phyloP scores from a whole-genome alignment of 2,113 vertebrate species.

The Cinclus mexicanus region DNA sequence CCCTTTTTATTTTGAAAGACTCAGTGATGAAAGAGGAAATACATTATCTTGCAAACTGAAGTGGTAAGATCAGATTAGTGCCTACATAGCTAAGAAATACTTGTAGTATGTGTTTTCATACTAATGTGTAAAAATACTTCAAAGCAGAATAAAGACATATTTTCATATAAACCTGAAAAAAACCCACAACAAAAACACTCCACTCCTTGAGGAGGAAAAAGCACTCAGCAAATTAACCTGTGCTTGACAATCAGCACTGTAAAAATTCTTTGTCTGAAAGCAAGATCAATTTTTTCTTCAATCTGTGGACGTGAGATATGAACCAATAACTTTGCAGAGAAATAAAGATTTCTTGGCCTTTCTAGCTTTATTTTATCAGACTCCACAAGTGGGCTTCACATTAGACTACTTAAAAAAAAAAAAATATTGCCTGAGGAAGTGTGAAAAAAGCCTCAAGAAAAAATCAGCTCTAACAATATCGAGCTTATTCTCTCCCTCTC shows the following conservation, averaged over 20 bases:
- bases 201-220: background rate
- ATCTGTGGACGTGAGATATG: constrained; percentile 30
- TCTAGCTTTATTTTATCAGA: constrained; percentile 61
- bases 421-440: constrained; percentile 54
- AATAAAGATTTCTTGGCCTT: constrained; percentile 70
- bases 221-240: background rate
- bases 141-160: background rate
- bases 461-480: background rate
- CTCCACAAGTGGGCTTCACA: constrained; percentile 40
- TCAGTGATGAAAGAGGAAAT: background rate
- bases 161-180: background rate
- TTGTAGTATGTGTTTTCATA: background rate
- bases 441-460: constrained; percentile 47
- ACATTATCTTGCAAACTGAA: background rate
- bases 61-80: background rate
- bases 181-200: background rate
- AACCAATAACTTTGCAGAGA: constrained; percentile 51
- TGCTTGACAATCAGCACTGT: background rate
- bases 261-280: constrained; percentile 43
- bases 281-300: constrained; percentile 62
- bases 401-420: background rate
- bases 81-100: background rate
- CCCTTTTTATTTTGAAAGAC: background rate
- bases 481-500: background rate
- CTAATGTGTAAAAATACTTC: background rate